phyloP scores from a whole-genome alignment of 2,888 invertebrate genomes.

The Sepioteuthis lessoniana region DNA sequence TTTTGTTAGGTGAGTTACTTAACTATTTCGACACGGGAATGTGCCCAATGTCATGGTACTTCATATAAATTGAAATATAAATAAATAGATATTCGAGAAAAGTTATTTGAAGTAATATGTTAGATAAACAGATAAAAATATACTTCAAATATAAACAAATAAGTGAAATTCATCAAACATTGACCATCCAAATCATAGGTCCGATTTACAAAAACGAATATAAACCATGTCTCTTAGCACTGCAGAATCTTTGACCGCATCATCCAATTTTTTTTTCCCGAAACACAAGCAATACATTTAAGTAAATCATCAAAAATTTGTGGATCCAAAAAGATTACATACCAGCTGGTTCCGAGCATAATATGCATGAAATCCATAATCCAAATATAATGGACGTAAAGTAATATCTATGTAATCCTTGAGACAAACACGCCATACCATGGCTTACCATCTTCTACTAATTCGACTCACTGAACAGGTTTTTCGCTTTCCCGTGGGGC shows the following conservation, averaged over 20 bases:
- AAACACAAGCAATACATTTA: background rate
- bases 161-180: too few relatives aligned
- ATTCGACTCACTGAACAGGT: conserved; percentile 23
- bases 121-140: too few relatives aligned
- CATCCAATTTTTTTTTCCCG: background rate
- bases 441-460: conserved; percentile 8
- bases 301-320: background rate
- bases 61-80: too few relatives aligned
- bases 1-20: background rate
- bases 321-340: background rate
- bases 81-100: too few relatives aligned
- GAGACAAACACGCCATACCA: conserved; percentile 4
- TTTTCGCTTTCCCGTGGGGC: conserved; percentile 33
- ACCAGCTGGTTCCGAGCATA: background rate
- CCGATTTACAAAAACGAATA: background rate
- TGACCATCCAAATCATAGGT: too few relatives aligned
- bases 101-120: too few relatives aligned
- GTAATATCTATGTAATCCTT: conserved; percentile 5
- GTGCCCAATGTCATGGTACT: too few relatives aligned
- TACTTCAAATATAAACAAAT: too few relatives aligned
- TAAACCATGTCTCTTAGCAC: background rate
- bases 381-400: conserved; percentile 17
- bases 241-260: background rate
- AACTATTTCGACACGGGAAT: background rate
- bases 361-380: background rate